A percentile compares a stretch with the other conserved stretches of the same genome.
Evolutionary conservation across 2,113 vertebrate species (phyloP).

Genomic region (Talpa occidentalis): DNA sequence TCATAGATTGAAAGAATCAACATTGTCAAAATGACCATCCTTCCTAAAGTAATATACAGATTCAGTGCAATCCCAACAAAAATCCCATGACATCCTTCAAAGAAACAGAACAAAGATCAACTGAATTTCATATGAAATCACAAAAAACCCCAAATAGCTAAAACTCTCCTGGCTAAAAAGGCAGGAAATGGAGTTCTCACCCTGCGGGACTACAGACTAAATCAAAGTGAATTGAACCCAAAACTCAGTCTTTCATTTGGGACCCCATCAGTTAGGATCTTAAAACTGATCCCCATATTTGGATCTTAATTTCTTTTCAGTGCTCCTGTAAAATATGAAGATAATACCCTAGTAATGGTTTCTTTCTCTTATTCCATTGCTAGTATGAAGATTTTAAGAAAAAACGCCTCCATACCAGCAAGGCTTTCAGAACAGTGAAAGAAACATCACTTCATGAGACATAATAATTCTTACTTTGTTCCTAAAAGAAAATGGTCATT

Average conservation of each 20-base stretch:
- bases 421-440: slow-evolving; percentile 72
- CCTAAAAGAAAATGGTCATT: slow-evolving; percentile 68
- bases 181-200: no score
- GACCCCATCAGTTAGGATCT: slow-evolving; percentile 24
- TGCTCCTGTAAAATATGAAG: slow-evolving; percentile 55
- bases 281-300: slow-evolving; percentile 22
- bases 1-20: no score
- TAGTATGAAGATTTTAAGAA: slow-evolving; percentile 72
- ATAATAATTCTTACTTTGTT: slow-evolving; percentile 80
- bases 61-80: no score
- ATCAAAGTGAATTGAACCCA: slow-evolving; percentile 67
- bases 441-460: slow-evolving; percentile 72
- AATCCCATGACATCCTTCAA: no score
- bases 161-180: no score
- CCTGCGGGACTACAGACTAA: no score
- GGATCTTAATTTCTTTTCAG: slow-evolving; percentile 44
- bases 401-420: slow-evolving; percentile 61
- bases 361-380: slow-evolving; percentile 54
- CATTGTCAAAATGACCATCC: no score
- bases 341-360: slow-evolving; percentile 25
- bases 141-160: no score
- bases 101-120: no score
- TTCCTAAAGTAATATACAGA: no score
- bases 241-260: slow-evolving; percentile 62
- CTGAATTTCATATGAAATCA: no score